Base-by-base conservation (phyloP, 2,113 vertebrate species). In the Parus major region DNA sequence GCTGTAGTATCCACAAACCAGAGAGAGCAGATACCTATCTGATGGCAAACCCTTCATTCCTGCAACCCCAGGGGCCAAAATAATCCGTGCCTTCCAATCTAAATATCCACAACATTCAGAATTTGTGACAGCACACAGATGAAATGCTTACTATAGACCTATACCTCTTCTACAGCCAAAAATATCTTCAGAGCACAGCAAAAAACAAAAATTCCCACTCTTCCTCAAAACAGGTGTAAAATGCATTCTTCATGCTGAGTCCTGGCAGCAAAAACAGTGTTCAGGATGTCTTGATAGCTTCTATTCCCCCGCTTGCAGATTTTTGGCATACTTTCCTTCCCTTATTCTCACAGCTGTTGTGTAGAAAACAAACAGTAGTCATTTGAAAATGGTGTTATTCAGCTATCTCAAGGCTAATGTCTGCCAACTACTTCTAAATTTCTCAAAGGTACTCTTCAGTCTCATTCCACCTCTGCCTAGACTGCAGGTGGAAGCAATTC, bases 321-420 rank as follows among this genome's bases (percentile, higher is more conserved):
- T 59, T 72, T 61, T 92, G 82, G 82, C 88, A 88, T 59, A 15
- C 29, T 68, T 82, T 83, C 35, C 25, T 82, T 83, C 63, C 24
- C 63, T 86, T 93, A 57, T 88, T 94, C 82, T 93, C 88, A 82
- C 68, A 88, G 63, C 59, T 94, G 68, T 57, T 90, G 41, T 70
- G 50, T 90, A 83, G 71, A 93, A 96, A 94, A 90, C 81, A 86
- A 92, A 69, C 50, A 80, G 64, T 57, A 92, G 86, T 76, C n/a
- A 57, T 82, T 86, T 78, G 65, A 75, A 91, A 65, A 33, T 66
- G 20, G 21, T 50, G 49, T 57, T 92, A 49, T 69, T 86, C 59
- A 77, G 55, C 71, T 72, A 44, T 79, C 33, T 81, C 42, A 92
- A 81, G 55, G 59, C 33, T 91, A 66, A 78, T 47, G 52, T 56